A percentile compares a stretch with the other conserved stretches of the same genome.
These are phyloP conservation scores for Micromesistius poutassou DNA, from an alignment of 2,797 vertebrate species.

Conservation along the genomic window DNA sequence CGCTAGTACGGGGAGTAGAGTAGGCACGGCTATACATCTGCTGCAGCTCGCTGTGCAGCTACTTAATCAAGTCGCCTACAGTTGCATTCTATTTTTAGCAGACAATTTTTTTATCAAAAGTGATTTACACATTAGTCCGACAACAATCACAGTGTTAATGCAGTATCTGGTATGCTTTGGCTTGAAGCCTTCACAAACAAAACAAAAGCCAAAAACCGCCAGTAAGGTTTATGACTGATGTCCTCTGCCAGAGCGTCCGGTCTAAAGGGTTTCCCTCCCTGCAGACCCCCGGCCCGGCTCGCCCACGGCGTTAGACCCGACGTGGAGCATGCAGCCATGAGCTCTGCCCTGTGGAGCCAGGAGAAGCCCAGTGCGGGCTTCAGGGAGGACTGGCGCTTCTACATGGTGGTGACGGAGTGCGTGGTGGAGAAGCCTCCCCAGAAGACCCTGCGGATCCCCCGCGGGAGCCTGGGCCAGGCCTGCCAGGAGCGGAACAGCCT, in stretches of 20 bases:
- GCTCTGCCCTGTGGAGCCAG: conserved; percentile 93
- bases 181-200: background rate
- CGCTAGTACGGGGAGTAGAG: background rate
- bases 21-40: background rate
- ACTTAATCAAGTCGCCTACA: background rate
- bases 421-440: conserved; percentile 91
- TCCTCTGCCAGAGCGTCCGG: background rate
- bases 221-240: background rate
- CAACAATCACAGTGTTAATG: background rate
- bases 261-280: conserved; percentile 14
- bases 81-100: background rate
- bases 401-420: conserved; percentile 92
- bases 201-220: background rate
- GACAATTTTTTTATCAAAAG: background rate
- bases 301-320: conserved; percentile 56
- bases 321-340: conserved; percentile 84
- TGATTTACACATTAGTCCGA: background rate
- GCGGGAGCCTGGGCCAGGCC: conserved; percentile 92
- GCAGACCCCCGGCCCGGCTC: conserved; percentile 54
- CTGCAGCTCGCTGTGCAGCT: background rate
- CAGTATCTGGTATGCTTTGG: background rate
- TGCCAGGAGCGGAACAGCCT: conserved; percentile 90
- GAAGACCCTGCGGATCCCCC: conserved; percentile 88
- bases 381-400: conserved; percentile 94
- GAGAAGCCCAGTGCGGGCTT: conserved; percentile 89